Base-by-base conservation (phyloP, 1,140 invertebrate species). In the Andricus grossulariae region DNA sequence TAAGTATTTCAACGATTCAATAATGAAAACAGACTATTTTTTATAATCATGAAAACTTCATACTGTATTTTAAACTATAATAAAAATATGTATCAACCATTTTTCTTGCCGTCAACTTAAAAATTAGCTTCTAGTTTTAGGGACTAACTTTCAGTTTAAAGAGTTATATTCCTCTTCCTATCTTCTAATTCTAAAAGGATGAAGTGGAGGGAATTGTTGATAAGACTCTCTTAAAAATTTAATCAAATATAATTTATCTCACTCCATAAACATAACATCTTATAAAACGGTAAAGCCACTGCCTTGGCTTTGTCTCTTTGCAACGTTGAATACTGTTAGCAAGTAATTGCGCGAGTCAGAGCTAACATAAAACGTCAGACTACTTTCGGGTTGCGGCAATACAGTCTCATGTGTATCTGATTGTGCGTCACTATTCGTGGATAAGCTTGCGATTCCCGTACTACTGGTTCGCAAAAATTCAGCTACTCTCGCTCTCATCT, bases 391-490 rank as follows among this genome's bases (percentile, higher is more conserved):
- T 76, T 88, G 80, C 2, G 86, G 75, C 66, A 76, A 75, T 7
- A 74, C 75, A 0, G 77, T 81, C 50, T 89, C 85, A 49, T 83
- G 83, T 18, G 79, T 88, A 52, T 91, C 86, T 0, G 90, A 90
- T 79, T 88, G 86, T 80, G 85, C 87, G 57, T 89, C 87, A 49
- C 87, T 88, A 18, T 89, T 88, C 0, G 87, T 88, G 16, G 86
- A 88, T 13, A 89, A 83, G 74, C 88, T 91, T 3, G 86, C 86
- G 50, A 92, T 87, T 11, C 92, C 92, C 0, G 90, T 90, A 16
- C 92, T 93, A 74, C 89, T 93, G 7, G 86, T 90, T 18, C 91
- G 87, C 0, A 93, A 91, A 78, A 93, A 93, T 84, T 93, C 92
- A 0, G 91, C 92, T 10, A 93, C 92, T 76, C 93, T 87, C 1